Evolutionary conservation across 2,797 vertebrate species (phyloP).

Genomic region (Ambastaia sidthimunki): DNA sequence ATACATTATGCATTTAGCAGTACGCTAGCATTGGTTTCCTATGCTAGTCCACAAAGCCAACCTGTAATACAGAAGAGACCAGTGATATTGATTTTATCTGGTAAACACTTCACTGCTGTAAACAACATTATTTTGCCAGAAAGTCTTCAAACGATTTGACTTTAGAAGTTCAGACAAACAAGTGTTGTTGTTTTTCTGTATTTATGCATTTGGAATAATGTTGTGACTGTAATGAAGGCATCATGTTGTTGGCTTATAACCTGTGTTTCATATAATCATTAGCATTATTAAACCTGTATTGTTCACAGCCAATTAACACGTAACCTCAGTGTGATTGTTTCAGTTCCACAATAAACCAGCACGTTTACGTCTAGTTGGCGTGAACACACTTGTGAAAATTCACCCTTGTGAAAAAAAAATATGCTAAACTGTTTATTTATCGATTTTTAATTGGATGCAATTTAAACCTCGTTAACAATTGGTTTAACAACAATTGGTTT

Average conservation of each 20-base stretch:
- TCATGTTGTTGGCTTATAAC: constrained; percentile 1
- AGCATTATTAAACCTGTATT: background rate
- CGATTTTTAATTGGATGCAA: no score
- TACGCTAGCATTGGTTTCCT: background rate
- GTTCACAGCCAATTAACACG: background rate
- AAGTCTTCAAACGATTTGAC: background rate
- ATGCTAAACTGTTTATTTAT: background rate
- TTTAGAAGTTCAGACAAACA: background rate
- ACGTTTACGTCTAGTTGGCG: background rate
- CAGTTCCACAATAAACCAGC: background rate
- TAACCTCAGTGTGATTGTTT: background rate
- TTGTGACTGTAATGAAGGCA: background rate
- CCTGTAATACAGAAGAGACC: background rate
- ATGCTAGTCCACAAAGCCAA: background rate
- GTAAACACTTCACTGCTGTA: background rate
- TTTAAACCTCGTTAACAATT: no score
- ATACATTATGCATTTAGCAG: background rate
- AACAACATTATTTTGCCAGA: background rate
- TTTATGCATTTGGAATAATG: constrained; percentile 3
- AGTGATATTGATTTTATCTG: background rate
- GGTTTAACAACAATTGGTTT: no score
- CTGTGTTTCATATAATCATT: background rate
- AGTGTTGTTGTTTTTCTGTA: background rate
- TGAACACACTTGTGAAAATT: no score
- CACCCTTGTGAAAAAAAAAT: no score